Conservation (phyloP, 2,888 invertebrate species). For the Thysanoteuthis rhombus region DNA sequence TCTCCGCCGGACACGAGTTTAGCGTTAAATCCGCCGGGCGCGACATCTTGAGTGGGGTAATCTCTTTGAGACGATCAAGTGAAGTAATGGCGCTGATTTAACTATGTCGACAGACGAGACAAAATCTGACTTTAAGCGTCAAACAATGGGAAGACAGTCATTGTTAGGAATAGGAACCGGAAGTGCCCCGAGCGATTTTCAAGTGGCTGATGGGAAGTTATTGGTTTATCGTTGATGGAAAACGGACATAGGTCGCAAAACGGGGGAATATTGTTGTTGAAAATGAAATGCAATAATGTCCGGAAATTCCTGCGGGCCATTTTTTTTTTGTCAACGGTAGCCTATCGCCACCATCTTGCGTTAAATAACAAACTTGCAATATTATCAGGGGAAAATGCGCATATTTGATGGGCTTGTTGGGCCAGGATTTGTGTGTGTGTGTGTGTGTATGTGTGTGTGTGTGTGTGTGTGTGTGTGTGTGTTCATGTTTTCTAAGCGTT, state of each 20-base stretch:
- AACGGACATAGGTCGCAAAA: not conserved
- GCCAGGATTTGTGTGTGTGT: not conserved
- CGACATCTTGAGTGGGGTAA: not conserved
- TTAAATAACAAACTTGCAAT: not conserved
- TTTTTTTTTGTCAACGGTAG: too few species aligned
- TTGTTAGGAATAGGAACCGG: not conserved
- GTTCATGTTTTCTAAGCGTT: not conserved
- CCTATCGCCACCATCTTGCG: not conserved
- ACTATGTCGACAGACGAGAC: not conserved
- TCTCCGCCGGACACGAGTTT: not conserved
- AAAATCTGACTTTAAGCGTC: not conserved
- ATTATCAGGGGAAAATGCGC: not conserved
- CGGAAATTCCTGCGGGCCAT: not conserved
- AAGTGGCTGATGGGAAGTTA: not conserved
- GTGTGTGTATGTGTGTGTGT: not conserved
- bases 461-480: not conserved
- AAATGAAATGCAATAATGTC: not conserved
- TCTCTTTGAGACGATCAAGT: not conserved
- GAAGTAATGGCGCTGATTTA: not conserved
- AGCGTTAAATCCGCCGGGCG: not conserved
- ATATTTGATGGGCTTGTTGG: not conserved
- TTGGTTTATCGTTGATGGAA: not conserved
- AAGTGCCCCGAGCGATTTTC: not conserved
- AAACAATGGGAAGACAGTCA: not conserved
- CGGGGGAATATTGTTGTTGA: not conserved